phyloP scores from a whole-genome alignment of 2,113 vertebrate species.

The Scomber scombrus region DNA sequence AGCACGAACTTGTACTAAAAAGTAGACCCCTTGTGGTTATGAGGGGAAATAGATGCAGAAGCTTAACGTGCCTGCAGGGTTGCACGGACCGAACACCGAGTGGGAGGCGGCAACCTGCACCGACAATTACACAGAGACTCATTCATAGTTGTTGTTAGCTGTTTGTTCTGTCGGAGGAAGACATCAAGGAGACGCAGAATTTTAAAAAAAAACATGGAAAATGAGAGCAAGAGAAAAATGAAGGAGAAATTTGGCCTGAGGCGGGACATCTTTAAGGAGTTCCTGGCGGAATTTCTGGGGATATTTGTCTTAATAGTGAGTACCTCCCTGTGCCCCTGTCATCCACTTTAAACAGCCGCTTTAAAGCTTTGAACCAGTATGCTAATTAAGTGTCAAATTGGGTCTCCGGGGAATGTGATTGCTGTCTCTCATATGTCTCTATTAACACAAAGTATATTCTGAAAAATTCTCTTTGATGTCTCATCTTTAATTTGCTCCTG shows the following conservation, averaged over 20 bases:
- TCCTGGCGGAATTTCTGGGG: conserved; percentile 93
- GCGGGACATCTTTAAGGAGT: conserved; percentile 90
- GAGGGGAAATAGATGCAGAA: conserved; percentile 39
- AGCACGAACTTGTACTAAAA: background rate
- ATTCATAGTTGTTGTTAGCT: conserved; percentile 55
- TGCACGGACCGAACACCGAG: conserved; percentile 56
- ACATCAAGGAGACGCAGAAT: conserved; percentile 53
- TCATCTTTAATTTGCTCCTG: conserved; percentile 56
- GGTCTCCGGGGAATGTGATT: conserved; percentile 58
- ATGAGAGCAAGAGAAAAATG: conserved; percentile 80
- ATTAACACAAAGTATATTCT: conserved; percentile 49
- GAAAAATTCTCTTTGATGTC: conserved; percentile 60
- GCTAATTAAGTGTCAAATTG: conserved; percentile 71
- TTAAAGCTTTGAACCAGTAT: conserved; percentile 56
- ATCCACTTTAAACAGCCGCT: conserved; percentile 66
- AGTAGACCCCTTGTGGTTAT: conserved; percentile 69
- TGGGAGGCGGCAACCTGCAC: conserved; percentile 76
- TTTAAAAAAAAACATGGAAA: conserved; percentile 78
- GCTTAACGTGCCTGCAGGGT: conserved; percentile 46
- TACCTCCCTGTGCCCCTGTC: conserved; percentile 82
- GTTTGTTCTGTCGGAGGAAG: conserved; percentile 73
- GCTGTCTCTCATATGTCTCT: conserved; percentile 65
- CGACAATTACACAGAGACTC: conserved; percentile 46
- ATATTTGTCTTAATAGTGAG: conserved; percentile 96
- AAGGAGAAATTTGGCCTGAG: conserved; percentile 88